A percentile compares a stretch with the other conserved stretches of the same genome.
Evolutionary conservation across 2,888 invertebrate genomes (phyloP).

Genomic region (Drosophila mercatorum): DNA sequence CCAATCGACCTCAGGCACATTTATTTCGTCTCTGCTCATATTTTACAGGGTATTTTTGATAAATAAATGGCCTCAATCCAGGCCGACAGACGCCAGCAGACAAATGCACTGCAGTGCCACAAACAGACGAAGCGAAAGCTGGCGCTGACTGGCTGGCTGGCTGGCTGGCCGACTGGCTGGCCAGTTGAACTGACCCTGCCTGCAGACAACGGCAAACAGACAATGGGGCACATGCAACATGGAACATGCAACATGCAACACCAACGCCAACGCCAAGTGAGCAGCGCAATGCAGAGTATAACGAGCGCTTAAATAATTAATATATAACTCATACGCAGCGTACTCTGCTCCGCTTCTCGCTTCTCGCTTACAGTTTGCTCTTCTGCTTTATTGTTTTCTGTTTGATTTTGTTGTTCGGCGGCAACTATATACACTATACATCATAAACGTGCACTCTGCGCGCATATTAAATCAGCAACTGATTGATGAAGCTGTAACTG

Average conservation of each 20-base stretch:
- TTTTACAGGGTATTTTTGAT: conserved; percentile 46
- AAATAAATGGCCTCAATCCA: conserved; percentile 65
- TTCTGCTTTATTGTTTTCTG: conserved; percentile 11
- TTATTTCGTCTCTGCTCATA: background rate
- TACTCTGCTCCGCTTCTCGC: background rate
- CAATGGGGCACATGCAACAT: conserved; percentile 11
- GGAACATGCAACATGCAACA: conserved; percentile 11
- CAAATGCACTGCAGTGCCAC: conserved; percentile 79
- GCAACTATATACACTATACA: conserved; percentile 33
- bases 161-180: background rate
- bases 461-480: conserved; percentile 73
- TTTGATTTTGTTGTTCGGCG: conserved; percentile 2
- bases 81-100: conserved; percentile 63
- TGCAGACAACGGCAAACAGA: conserved; percentile 28
- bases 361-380: background rate
- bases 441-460: conserved; percentile 70
- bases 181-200: conserved; percentile 23
- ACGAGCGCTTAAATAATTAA: conserved; percentile 79
- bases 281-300: conserved; percentile 60
- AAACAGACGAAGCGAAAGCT: conserved; percentile 59
- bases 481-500: conserved; percentile 68
- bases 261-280: conserved; percentile 33
- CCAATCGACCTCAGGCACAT: background rate
- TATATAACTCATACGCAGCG: conserved; percentile 79
- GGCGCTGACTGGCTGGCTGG: conserved; percentile 15